phyloP scores from a whole-genome alignment of 2,888 invertebrate species.

The Lysandra bellargus region DNA sequence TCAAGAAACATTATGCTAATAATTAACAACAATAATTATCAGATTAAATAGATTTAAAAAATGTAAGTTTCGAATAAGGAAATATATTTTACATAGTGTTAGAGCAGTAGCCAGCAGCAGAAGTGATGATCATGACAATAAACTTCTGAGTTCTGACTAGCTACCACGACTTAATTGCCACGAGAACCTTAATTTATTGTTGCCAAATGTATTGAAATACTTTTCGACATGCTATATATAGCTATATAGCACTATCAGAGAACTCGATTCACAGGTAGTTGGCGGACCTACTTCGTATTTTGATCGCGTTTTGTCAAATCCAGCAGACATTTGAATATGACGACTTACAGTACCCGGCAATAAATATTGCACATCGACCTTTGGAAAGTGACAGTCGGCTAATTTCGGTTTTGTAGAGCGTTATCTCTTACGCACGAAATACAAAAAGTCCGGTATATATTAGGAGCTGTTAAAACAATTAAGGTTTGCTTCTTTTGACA shows the following conservation, averaged over 20 bases:
- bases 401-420: no score
- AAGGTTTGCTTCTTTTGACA: no score
- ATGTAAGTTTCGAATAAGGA: constrained; percentile 14
- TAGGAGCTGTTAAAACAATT: no score
- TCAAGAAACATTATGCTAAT: constrained; percentile 18
- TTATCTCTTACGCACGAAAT: no score
- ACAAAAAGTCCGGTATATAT: no score
- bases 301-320: no score
- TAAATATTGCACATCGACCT: no score
- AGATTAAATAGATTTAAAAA: constrained; percentile 26
- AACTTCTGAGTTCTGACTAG: not conserved
- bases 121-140: not conserved
- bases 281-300: no score
- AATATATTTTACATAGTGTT: constrained; percentile 20
- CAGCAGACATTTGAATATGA: no score
- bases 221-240: not conserved
- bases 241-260: not conserved
- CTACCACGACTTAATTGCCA: constrained; percentile 3
- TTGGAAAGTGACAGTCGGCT: no score
- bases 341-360: no score
- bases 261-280: no score
- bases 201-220: constrained; percentile 1
- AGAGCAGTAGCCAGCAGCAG: not conserved
- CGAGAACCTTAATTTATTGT: not conserved
- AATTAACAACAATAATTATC: constrained; percentile 24